A percentile compares a stretch with the other conserved stretches of the same genome.
Conservation (phyloP, 1,140 invertebrate genomes). For the Ditylenchus dipsaci region DNA sequence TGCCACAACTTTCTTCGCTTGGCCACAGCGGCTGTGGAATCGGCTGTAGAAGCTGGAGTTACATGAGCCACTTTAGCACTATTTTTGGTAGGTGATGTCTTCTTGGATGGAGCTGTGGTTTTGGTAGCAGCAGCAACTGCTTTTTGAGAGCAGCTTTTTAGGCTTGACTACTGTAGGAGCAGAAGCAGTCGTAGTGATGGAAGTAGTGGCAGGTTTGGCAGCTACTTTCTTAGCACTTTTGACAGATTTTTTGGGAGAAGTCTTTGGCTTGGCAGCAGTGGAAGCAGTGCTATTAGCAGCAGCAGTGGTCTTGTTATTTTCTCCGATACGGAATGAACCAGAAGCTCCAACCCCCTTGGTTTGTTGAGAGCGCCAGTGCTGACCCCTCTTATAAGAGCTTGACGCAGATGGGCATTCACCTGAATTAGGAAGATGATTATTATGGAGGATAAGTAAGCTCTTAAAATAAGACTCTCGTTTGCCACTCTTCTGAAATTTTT, state of each 20-base stretch:
- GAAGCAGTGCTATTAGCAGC: background rate
- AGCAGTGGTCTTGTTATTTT: background rate
- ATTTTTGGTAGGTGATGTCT: background rate
- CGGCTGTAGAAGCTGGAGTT: background rate
- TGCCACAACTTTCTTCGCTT: background rate
- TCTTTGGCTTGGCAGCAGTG: background rate
- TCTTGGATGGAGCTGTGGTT: background rate
- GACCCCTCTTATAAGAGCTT: constrained; percentile 22
- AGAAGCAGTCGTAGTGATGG: background rate
- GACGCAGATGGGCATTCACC: constrained; percentile 26
- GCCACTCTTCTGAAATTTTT: no score
- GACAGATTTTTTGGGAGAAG: constrained; percentile 4
- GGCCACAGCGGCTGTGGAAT: background rate
- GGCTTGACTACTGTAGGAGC: background rate
- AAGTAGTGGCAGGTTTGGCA: background rate
- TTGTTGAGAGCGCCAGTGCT: constrained; percentile 27
- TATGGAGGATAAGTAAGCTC: no score
- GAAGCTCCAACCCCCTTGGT: constrained; percentile 29
- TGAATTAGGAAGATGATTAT: constrained; percentile 12
- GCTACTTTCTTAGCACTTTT: constrained; percentile 4
- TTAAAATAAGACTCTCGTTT: no score
- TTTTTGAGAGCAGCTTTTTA: background rate
- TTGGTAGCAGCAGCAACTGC: background rate
- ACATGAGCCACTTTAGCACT: background rate
- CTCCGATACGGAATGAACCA: constrained; percentile 32